Evolutionary conservation across 92 coral and sea anemone genomes (phyloP).

Genomic region (Palythoa heliodiscus): DNA sequence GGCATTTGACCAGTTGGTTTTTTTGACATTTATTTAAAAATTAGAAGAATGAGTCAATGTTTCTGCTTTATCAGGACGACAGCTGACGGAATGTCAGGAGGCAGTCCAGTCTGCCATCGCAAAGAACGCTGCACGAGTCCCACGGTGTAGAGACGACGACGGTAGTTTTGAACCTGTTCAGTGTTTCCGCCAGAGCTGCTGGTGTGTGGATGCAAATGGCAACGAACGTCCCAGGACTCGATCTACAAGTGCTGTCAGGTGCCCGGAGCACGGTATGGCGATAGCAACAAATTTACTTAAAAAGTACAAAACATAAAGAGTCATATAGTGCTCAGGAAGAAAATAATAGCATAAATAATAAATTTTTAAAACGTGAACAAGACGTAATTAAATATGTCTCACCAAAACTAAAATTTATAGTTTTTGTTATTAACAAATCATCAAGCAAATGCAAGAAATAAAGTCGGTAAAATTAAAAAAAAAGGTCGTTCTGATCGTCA

Average conservation of each 20-base stretch:
- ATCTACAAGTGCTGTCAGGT: slow-evolving; percentile 9
- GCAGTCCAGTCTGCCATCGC: slow-evolving; percentile 20
- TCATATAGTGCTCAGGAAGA: too few relatives aligned
- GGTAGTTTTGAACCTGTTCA: slow-evolving; percentile 40
- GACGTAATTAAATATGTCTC: too few relatives aligned
- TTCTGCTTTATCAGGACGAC: slow-evolving; percentile 1
- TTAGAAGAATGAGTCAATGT: neutral
- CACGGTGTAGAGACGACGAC: slow-evolving; percentile 34
- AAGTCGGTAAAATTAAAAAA: too few relatives aligned
- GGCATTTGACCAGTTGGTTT: neutral
- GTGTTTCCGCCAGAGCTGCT: slow-evolving; percentile 4
- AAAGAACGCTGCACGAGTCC: neutral
- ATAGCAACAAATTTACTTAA: neutral
- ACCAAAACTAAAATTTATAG: too few relatives aligned
- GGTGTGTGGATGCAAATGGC: slow-evolving; percentile 23
- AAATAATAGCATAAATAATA: too few relatives aligned
- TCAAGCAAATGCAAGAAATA: too few relatives aligned
- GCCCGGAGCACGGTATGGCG: slow-evolving; percentile 36
- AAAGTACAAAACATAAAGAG: too few relatives aligned
- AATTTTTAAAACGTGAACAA: too few relatives aligned
- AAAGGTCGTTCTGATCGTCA: too few relatives aligned
- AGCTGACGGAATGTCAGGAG: slow-evolving; percentile 8
- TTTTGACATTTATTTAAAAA: neutral
- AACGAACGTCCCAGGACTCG: slow-evolving; percentile 5
- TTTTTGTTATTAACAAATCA: too few relatives aligned